Evolutionary conservation across 30 jellyfish, hydroid and myxozoan species (phyloP), one percentile per base, ranked within the genome.

Genomic region (Hydractinia echinata): DNA sequence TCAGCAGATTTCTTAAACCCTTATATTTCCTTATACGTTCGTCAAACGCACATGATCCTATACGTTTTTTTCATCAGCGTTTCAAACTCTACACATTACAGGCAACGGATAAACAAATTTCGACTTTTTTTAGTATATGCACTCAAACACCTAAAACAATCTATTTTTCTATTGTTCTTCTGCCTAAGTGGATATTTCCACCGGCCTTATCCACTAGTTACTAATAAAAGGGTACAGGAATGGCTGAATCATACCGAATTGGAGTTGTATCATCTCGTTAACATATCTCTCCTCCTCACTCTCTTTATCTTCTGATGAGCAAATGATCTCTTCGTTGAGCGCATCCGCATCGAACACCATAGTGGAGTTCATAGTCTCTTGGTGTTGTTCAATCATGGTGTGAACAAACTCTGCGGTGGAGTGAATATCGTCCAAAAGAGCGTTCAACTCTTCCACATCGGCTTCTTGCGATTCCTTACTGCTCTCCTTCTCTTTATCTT

Each of bases 401-500:
- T 79, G 81, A 18, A 92, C 96, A 53, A 82, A 19, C 13, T 58
- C 81, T 16, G 95, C 58, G 13, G 98, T 87, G 14, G 81, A 78
- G 54, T 80, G 85, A 16, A 92, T 87, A 58, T 92, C 92, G 14
- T 77, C 79, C 51, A 92, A 79, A 10, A 92, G 92, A 56, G 87
- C 18, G 55, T 88, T 82, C 51, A 92, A 77, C 10, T 89, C 95
- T 86, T 84, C 94, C 7, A 55, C 69, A 49, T 85, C 92, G 1
- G 71, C 60, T 13, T 64, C 74, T 7, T 51, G 3, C 19, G 39
- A 7, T 64, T 64, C 74, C 19, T 51, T 64, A 64, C 51, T n/a
- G 51, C 39, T 64, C 10, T 44, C 19, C 9, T 44, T 64, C 85
- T 56, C 76, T 10, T 72, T 52, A 7, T 72, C 62, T 9, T 21